These are phyloP conservation scores for Tadarida brasiliensis DNA, from an alignment of 2,797 vertebrate genomes.

Conservation along the genomic window DNA sequence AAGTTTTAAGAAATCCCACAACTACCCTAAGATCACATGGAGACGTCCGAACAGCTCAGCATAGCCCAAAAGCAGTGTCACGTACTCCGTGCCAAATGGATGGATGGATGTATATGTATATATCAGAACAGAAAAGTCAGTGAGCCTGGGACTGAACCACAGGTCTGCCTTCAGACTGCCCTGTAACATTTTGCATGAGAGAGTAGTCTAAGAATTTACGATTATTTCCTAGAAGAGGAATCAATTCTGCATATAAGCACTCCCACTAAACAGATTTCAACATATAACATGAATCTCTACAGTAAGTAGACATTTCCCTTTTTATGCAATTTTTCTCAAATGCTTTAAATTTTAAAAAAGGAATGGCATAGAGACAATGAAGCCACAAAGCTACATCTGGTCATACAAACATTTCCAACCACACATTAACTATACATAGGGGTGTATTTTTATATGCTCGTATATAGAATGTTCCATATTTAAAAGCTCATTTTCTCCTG, in stretches of 20 bases:
- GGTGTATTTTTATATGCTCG: not conserved
- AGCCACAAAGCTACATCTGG: not conserved
- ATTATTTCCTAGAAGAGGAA: not conserved
- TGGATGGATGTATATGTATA: not conserved
- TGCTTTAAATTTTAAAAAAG: not conserved
- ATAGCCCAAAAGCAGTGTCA: not conserved
- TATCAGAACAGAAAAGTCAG: not conserved
- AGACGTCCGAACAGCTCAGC: not conserved
- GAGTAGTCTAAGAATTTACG: not conserved
- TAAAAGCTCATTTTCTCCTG: constrained; percentile 37
- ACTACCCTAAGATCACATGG: constrained; percentile 16
- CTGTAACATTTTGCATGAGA: not conserved
- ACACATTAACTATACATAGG: not conserved
- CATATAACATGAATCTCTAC: not conserved
- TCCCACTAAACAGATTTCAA: not conserved
- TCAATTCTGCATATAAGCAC: not conserved
- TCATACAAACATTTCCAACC: constrained; percentile 35
- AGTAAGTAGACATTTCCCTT: not conserved
- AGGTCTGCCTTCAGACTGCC: not conserved
- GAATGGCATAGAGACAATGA: not conserved
- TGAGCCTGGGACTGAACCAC: not conserved
- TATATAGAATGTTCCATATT: not conserved
- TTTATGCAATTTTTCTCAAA: constrained; percentile 29
- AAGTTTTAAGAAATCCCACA: constrained; percentile 52
- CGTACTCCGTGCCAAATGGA: not conserved